Evolutionary conservation across 2,113 vertebrate genomes (phyloP), one percentile per base, ranked within the genome.

Genomic region (Hydrochoerus hydrochaeris): DNA sequence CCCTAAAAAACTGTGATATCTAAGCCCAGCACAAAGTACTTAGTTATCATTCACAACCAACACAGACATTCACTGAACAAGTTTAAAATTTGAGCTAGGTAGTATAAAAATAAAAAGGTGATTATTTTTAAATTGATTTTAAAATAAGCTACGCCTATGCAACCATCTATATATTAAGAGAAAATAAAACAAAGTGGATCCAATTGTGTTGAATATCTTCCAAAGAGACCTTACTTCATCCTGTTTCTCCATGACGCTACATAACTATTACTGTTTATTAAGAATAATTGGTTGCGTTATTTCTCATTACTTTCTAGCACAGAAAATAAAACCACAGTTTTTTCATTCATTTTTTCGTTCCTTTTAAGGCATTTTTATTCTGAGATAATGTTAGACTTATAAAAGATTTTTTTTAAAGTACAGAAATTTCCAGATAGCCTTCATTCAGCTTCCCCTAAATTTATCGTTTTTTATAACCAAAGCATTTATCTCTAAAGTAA

Each of bases 251-350:
- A 22, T n/a, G 14, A 44, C 41, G 4, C 46, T 54, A 28, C 8
- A 38, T 81, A 77, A 82, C 77, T 44, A 54, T 60, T 80, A 28
- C 65, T 58, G 8, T 13, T 94, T 88, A 46, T 38, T 4, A 73
- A 82, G 69, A 78, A 12, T 82, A n/a, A 67, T n/a, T 30, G 80
- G 12, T 38, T 54, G 3, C 35, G 17, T 49, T 46, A 32, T 73
- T 88, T 86, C 49, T 71, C 3, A 57, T 91, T 90, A 57, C 86
- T 87, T 96, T 57, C 44, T 41, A 95, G 81, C 41, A 58, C 86
- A 78, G 44, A 90, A 90, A 94, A 82, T 77, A 58, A 96, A 94
- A 28, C 6, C 5, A 71, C 69, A 14, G 5, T 90, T 87, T 94
- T 91, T 91, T 62, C 60, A 24, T 30, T 71, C 32, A 83, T 11